Percentiles rank a stretch among this genome's conserved stretches.
Conservation (phyloP, 2,797 vertebrate species). For the Pangasius djambal region DNA sequence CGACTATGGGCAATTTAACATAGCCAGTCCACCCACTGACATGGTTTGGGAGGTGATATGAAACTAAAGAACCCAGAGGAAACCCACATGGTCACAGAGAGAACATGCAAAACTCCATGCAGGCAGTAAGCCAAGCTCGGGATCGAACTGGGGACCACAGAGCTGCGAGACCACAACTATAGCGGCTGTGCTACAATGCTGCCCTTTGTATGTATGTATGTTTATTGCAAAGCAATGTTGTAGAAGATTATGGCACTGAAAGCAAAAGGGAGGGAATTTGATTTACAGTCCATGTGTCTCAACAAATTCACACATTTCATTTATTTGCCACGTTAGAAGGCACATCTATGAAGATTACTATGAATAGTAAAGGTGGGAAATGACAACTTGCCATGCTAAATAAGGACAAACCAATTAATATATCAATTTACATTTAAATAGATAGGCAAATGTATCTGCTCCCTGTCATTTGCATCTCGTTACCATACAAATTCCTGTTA, state of each 20-base stretch:
- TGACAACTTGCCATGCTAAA: constrained; percentile 73
- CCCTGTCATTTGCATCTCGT: constrained; percentile 78
- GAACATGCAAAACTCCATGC: background rate
- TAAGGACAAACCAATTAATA: constrained; percentile 77
- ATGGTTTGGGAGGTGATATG: constrained; percentile 7
- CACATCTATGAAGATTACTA: constrained; percentile 41
- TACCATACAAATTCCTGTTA: constrained; percentile 75
- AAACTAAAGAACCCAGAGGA: background rate
- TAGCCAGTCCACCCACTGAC: background rate
- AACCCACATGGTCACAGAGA: background rate
- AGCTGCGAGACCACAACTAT: background rate
- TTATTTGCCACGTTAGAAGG: constrained; percentile 13
- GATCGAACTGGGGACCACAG: background rate
- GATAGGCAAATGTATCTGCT: constrained; percentile 71
- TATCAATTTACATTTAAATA: constrained; percentile 81
- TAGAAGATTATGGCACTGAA: background rate
- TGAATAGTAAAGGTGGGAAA: constrained; percentile 60
- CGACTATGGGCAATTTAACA: background rate
- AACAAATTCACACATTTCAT: background rate
- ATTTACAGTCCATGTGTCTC: background rate
- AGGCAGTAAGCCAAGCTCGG: background rate
- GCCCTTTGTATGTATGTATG: constrained; percentile 8
- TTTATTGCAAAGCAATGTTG: background rate
- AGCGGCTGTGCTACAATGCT: background rate
- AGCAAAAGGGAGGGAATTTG: background rate